These are phyloP conservation scores for Zaprionus nigranus DNA, from an alignment of 1,140 invertebrate species.

Conservation along the genomic window DNA sequence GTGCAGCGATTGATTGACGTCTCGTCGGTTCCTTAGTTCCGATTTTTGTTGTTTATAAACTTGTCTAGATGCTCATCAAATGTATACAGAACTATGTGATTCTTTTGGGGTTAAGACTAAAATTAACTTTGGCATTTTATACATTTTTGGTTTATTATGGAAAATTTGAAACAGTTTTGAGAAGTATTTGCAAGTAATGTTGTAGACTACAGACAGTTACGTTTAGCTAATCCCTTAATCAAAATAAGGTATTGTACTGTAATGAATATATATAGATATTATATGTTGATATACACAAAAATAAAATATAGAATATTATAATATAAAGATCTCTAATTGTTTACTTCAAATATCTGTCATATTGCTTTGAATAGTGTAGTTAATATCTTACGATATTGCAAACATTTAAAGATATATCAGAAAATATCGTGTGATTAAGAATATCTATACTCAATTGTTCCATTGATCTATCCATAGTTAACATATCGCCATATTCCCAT, in stretches of 20 bases:
- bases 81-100: conserved; percentile 8
- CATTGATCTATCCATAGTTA: too few species aligned
- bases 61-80: not conserved
- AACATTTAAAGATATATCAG: too few species aligned
- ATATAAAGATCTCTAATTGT: not conserved
- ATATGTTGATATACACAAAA: too few species aligned
- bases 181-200: not conserved
- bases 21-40: conserved; percentile 58
- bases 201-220: too few species aligned
- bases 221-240: too few species aligned
- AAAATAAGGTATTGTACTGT: too few species aligned
- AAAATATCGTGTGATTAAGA: too few species aligned
- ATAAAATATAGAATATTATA: too few species aligned
- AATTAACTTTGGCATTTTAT: not conserved
- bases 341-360: not conserved
- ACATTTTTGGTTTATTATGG: not conserved
- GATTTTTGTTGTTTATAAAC: conserved; percentile 49
- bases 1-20: conserved; percentile 77
- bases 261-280: too few species aligned
- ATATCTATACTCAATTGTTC: too few species aligned
- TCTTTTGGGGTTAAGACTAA: not conserved
- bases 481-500: too few species aligned
- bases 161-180: not conserved
- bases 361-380: not conserved
- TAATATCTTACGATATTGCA: not conserved